Conservation (phyloP, 2,888 invertebrate species). For the Synergus umbraculus region DNA sequence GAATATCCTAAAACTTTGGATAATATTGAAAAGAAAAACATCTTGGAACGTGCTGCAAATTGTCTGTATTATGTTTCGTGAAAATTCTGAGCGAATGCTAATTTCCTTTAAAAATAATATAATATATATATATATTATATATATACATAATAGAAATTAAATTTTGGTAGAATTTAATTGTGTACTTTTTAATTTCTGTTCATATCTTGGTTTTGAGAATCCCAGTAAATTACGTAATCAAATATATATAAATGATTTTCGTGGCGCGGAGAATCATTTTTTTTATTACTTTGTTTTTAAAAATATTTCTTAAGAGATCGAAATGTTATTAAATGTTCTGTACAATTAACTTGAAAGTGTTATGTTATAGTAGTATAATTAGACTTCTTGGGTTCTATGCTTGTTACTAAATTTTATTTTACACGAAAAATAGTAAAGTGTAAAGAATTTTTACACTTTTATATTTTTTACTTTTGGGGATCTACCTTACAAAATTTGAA, state of each 20-base stretch:
- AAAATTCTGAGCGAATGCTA: constrained; percentile 14
- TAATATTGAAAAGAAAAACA: constrained; percentile 5
- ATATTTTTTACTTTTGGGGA: not conserved
- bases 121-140: no score
- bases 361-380: constrained; percentile 31
- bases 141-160: constrained; percentile 9
- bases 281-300: constrained; percentile 41
- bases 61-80: constrained; percentile 36
- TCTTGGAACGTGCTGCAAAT: constrained; percentile 29
- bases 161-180: constrained; percentile 10
- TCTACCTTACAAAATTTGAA: not conserved
- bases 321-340: constrained; percentile 48
- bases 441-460: no score
- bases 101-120: not conserved
- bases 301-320: constrained; percentile 34
- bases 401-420: not conserved
- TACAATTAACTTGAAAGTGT: constrained; percentile 47
- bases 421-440: not conserved
- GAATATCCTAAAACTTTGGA: constrained; percentile 8
- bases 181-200: constrained; percentile 9
- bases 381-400: constrained; percentile 23
- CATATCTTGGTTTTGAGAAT: constrained; percentile 1
- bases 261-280: constrained; percentile 39
- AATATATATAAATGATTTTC: constrained; percentile 38
- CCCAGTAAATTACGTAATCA: constrained; percentile 28